Evolutionary conservation across 1,140 invertebrate species (phyloP).

Genomic region (Drosophila aff.): DNA sequence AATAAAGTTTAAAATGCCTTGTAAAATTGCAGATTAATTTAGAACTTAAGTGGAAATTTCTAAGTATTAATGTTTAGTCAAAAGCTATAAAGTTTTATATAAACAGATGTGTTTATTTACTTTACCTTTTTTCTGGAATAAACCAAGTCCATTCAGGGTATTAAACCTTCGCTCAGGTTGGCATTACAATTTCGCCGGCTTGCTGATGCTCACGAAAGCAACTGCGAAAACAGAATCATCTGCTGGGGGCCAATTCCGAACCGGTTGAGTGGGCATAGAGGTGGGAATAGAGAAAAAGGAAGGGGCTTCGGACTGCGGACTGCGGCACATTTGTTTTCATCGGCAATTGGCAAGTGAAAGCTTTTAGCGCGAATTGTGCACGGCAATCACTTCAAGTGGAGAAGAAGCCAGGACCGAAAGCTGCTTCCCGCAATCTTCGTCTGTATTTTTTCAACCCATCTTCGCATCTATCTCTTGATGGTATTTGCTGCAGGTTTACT

Average conservation of each 20-base stretch:
- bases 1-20: neutral
- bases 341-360: conserved; percentile 77
- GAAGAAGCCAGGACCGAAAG: conserved; percentile 24
- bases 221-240: conserved; percentile 51
- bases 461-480: conserved; percentile 6
- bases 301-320: conserved; percentile 50
- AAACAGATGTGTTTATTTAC: neutral
- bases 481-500: conserved; percentile 33
- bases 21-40: neutral
- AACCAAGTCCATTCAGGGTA: conserved; percentile 21
- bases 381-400: conserved; percentile 70
- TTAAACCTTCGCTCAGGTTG: neutral
- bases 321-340: conserved; percentile 77
- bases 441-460: neutral
- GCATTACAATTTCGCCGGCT: neutral
- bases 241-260: conserved; percentile 30
- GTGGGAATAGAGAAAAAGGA: conserved; percentile 3
- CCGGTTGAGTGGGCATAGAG: conserved; percentile 30
- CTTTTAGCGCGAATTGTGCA: conserved; percentile 76
- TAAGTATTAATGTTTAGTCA: too few species aligned
- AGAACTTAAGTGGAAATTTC: neutral
- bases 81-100: neutral
- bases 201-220: conserved; percentile 22
- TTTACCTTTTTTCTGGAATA: neutral
- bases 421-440: conserved; percentile 17